Conservation (phyloP, 2,113 vertebrate species). For the Anseranas semipalmata region DNA sequence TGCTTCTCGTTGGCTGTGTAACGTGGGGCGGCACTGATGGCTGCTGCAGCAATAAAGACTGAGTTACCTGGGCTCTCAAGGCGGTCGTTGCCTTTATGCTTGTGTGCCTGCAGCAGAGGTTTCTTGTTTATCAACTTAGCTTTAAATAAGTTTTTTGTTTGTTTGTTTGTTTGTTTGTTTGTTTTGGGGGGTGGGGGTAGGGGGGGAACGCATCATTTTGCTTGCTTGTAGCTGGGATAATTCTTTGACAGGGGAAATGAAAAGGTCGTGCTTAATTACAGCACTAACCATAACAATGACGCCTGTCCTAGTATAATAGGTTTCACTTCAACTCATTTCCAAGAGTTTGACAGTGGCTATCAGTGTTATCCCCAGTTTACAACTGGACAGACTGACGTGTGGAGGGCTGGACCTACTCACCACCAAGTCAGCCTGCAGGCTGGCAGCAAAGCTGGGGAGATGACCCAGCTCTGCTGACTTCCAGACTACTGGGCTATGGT, state of each 20-base stretch:
- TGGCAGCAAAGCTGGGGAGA: neutral
- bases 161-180: neutral
- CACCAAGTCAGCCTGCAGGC: neutral
- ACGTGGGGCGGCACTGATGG: rapidly evolving
- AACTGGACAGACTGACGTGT: too few relatives aligned
- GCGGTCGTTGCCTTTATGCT: neutral
- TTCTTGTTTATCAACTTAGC: neutral
- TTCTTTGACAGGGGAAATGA: neutral
- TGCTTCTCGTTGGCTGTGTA: neutral
- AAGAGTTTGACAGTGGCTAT: neutral
- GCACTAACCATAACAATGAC: too few relatives aligned
- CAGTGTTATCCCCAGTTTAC: rapidly evolving
- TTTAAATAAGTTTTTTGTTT: neutral
- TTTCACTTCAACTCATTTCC: neutral
- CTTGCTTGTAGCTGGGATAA: neutral
- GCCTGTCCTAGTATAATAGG: rapidly evolving
- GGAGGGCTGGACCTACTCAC: neutral
- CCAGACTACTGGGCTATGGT: too few relatives aligned
- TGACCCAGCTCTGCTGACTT: neutral
- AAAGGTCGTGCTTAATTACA: neutral
- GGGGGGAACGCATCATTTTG: neutral
- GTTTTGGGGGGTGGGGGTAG: too few relatives aligned
- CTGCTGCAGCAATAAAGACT: neutral
- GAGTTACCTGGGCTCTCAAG: neutral
- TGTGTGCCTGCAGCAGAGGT: rapidly evolving